A percentile compares a stretch with the other conserved stretches of the same genome.
Conservation (phyloP, 2,113 vertebrate genomes). For the Australoheros scitulus region DNA sequence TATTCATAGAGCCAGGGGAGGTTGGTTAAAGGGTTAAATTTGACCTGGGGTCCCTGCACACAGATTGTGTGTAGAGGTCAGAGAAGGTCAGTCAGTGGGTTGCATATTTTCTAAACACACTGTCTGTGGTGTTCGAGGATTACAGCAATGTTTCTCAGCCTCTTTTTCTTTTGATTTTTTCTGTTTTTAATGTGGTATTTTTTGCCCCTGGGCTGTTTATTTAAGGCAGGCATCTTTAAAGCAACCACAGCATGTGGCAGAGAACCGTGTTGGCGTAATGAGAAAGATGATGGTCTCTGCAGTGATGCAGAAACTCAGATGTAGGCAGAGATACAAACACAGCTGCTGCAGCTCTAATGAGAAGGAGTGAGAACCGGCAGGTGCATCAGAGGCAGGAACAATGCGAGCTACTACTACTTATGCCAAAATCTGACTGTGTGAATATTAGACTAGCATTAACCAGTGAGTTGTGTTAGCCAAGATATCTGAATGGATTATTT, state of each 20-base stretch:
- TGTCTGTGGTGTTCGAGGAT: not conserved
- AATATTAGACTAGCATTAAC: not conserved
- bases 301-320: not conserved
- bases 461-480: not conserved
- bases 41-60: not conserved
- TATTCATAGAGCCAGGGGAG: not conserved
- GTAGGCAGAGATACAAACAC: conserved; percentile 28
- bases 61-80: not conserved
- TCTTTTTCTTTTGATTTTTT: not conserved
- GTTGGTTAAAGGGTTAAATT: not conserved
- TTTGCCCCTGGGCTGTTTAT: not conserved
- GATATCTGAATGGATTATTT: not conserved
- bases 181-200: conserved; percentile 28
- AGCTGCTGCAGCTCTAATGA: conserved; percentile 42
- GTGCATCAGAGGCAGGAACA: not conserved
- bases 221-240: conserved; percentile 29
- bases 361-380: not conserved
- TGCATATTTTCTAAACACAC: not conserved
- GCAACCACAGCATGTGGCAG: not conserved
- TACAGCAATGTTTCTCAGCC: not conserved
- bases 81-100: conserved; percentile 11
- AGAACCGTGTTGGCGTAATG: conserved; percentile 13
- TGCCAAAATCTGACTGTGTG: not conserved
- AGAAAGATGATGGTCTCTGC: conserved; percentile 22
- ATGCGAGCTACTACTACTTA: not conserved